Evolutionary conservation across 1,140 invertebrate species (phyloP), one percentile per base, ranked within the genome.

Genomic region (Eumeta japonica): DNA sequence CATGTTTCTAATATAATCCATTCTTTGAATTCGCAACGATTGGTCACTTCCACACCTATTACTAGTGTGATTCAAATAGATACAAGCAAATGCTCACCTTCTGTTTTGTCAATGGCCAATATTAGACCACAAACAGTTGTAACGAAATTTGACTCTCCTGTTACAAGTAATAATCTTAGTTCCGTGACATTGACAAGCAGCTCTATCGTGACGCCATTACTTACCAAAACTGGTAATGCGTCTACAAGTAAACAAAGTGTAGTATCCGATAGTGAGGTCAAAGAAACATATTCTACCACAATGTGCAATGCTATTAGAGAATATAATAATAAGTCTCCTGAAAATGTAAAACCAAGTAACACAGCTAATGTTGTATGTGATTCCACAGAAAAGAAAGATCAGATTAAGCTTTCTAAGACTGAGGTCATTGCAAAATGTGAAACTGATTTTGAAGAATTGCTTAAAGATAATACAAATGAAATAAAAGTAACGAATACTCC

Each of bases 391-490:
- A 49, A 43, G 37, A 27, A 43, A 24, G 13, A 29, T 29, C 18
- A 10, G 10, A 10, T 5, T 12, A 19, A 5, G 3, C 5, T 24
- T 30, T 12, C 27, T 13, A 5, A 37, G 1, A n/a, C 39, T 17
- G 60, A 60, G 35, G 39, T 39, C 15, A 46, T 48, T 30, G 12
- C 52, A 2, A 77, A 75, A 57, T 67, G 70, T 61, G 73, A 68
- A 45, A 77, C 73, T 28, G 75, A 77, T 51, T 77, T 76, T 52
- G 75, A 77, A 48, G 75, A 77, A 50, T 49, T 77, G 13, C 46
- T 77, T 16, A 77, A 76, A 58, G 71, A 76, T 47, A 76, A 65
- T 38, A 70, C 71, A 16, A 75, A 70, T 55, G 66, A 76, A 58
- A 75, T 71, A 24, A 77, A 76, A 59, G 51, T 77, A 9, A 61